Evolutionary conservation across 1,140 invertebrate genomes (phyloP).

Genomic region (Hyles vespertilio): DNA sequence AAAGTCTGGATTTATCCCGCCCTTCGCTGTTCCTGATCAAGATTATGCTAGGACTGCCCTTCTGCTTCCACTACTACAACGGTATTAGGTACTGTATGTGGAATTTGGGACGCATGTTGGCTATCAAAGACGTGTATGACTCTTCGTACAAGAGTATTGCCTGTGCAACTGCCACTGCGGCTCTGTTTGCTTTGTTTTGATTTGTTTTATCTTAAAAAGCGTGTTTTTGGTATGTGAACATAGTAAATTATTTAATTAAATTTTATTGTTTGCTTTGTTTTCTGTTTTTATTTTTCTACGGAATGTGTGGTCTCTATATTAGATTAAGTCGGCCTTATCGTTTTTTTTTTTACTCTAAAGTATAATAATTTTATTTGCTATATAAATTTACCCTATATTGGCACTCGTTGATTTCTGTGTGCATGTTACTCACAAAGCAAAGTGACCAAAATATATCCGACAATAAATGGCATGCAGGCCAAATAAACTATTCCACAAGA

Average conservation of each 20-base stretch:
- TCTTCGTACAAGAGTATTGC: constrained; percentile 30
- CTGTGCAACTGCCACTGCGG: constrained; percentile 21
- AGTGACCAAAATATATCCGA: too few relatives aligned
- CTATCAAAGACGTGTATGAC: constrained; percentile 37
- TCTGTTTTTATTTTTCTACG: background rate
- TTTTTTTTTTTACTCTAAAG: too few relatives aligned
- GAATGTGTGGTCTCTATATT: too few relatives aligned
- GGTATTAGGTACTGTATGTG: constrained; percentile 40
- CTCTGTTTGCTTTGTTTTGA: constrained; percentile 36
- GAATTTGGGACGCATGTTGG: constrained; percentile 38
- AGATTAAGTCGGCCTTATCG: too few relatives aligned
- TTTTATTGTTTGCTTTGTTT: background rate
- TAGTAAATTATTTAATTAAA: background rate
- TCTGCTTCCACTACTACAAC: constrained; percentile 49
- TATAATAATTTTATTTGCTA: too few relatives aligned
- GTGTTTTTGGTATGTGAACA: background rate
- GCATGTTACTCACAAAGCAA: too few relatives aligned
- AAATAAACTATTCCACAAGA: too few relatives aligned
- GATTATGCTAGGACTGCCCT: constrained; percentile 36
- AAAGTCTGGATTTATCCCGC: constrained; percentile 43
- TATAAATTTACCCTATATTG: too few relatives aligned
- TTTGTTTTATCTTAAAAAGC: constrained; percentile 1
- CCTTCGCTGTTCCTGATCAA: constrained; percentile 36
- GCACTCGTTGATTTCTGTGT: too few relatives aligned
- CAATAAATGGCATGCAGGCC: too few relatives aligned